Percentiles rank a stretch among this genome's conserved stretches.
These are phyloP conservation scores for Sparidentex hasta DNA, from an alignment of 2,797 vertebrate genomes.

Conservation along the genomic window DNA sequence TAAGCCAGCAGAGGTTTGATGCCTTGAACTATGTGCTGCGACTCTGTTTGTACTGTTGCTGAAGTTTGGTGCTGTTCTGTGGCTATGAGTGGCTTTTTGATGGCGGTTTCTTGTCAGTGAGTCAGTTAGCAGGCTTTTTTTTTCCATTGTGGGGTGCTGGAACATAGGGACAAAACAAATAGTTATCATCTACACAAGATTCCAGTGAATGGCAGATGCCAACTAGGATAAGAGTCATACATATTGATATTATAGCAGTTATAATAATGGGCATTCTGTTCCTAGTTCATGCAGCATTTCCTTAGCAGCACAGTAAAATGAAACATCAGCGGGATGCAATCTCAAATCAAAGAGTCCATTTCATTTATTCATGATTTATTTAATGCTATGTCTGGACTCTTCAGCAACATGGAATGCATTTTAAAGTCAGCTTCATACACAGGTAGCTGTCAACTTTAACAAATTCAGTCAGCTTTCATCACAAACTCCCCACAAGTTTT, in stretches of 20 bases:
- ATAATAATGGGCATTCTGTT: constrained; percentile 7
- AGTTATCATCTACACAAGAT: neutral
- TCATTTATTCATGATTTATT: constrained; percentile 21
- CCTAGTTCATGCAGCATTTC: neutral
- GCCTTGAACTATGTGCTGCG: too few species aligned
- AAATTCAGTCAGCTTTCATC: constrained; percentile 33
- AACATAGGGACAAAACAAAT: neutral
- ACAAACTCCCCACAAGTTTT: constrained; percentile 14
- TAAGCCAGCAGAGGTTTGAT: too few species aligned
- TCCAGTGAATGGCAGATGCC: neutral
- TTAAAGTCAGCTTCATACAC: constrained; percentile 14
- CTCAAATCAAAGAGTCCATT: constrained; percentile 1
- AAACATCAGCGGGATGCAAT: constrained; percentile 1
- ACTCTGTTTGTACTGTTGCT: too few species aligned
- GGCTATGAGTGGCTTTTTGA: too few species aligned
- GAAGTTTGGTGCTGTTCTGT: too few species aligned
- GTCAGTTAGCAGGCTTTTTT: neutral
- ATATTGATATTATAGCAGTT: neutral
- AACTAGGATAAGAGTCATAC: neutral
- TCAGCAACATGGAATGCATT: neutral
- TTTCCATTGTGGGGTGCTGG: neutral
- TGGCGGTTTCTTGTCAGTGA: too few species aligned
- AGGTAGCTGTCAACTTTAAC: constrained; percentile 29
- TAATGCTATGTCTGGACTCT: neutral
- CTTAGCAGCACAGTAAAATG: neutral